phyloP scores from a whole-genome alignment of 2,888 invertebrate species.

The Malthinus seriepunctatus region DNA sequence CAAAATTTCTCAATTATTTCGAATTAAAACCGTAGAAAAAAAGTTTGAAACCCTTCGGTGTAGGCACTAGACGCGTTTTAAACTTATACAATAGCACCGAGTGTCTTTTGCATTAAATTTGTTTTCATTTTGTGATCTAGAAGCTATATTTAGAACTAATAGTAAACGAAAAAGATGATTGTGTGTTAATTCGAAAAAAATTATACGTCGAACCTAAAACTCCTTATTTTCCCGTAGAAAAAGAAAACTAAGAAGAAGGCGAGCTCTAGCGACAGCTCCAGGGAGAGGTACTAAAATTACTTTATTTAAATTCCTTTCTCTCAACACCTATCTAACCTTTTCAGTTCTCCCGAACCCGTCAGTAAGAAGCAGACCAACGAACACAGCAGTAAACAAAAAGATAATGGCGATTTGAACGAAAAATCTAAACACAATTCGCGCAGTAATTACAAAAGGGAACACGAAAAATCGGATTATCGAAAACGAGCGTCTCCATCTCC shows the following conservation, averaged over 20 bases:
- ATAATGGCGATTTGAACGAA: slow-evolving; percentile 24
- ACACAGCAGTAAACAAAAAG: slow-evolving; percentile 42
- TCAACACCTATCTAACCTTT: not conserved
- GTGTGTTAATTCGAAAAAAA: slow-evolving; percentile 1
- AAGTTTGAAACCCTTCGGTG: too few species aligned
- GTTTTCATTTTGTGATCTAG: too few species aligned
- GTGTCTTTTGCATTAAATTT: too few species aligned
- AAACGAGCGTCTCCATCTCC: slow-evolving; percentile 16
- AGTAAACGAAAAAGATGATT: not conserved
- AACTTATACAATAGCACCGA: too few species aligned
- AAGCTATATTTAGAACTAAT: too few species aligned
- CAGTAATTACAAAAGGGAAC: slow-evolving; percentile 7
- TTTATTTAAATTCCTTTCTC: not conserved
- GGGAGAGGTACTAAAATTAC: slow-evolving; percentile 57
- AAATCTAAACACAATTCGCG: slow-evolving; percentile 35
- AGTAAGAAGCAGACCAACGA: slow-evolving; percentile 34
- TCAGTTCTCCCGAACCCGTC: slow-evolving; percentile 46
- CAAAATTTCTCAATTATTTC: too few species aligned
- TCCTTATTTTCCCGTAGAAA: slow-evolving; percentile 58
- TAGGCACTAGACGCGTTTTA: too few species aligned
- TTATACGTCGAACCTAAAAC: not conserved
- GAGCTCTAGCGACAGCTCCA: slow-evolving; percentile 59
- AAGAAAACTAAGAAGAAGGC: slow-evolving; percentile 62
- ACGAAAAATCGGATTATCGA: not conserved
- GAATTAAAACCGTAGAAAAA: too few species aligned